Conservation (phyloP, 92 coral and sea anemone genomes). For the Porites rus region DNA sequence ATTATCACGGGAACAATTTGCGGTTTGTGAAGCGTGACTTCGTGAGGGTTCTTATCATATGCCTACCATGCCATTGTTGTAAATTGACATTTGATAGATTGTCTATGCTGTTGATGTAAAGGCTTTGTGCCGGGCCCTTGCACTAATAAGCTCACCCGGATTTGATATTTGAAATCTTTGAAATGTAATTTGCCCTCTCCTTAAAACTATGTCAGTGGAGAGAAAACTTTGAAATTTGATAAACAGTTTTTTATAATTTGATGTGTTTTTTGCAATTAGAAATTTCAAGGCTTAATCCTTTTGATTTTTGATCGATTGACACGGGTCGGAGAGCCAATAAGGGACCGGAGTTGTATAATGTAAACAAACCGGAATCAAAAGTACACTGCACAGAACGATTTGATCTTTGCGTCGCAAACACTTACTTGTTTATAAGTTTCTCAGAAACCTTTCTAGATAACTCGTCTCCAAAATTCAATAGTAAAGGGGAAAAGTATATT, state of each 20-base stretch:
- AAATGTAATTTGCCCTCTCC: too few species aligned
- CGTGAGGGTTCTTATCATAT: background rate
- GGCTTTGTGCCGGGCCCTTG: background rate
- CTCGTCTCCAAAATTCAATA: background rate
- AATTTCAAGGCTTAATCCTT: too few species aligned
- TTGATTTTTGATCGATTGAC: too few species aligned
- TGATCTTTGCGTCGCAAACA: background rate
- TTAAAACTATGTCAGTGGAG: too few species aligned
- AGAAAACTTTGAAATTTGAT: too few species aligned
- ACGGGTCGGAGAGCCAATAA: background rate
- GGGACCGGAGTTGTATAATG: background rate
- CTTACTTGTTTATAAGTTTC: background rate
- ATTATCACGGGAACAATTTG: background rate
- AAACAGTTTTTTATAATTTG: too few species aligned
- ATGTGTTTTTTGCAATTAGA: too few species aligned
- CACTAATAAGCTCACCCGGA: background rate
- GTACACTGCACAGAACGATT: background rate
- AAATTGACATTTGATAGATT: conserved; percentile 37
- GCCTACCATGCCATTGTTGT: conserved; percentile 15
- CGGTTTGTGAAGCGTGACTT: background rate
- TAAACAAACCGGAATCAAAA: conserved; percentile 24
- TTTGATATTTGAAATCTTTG: too few species aligned
- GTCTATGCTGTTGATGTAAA: background rate
- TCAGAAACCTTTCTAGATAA: background rate
- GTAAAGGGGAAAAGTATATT: too few species aligned